Evolutionary conservation across 2,797 vertebrate genomes (phyloP).

Genomic region (Gadopsis marmoratus): DNA sequence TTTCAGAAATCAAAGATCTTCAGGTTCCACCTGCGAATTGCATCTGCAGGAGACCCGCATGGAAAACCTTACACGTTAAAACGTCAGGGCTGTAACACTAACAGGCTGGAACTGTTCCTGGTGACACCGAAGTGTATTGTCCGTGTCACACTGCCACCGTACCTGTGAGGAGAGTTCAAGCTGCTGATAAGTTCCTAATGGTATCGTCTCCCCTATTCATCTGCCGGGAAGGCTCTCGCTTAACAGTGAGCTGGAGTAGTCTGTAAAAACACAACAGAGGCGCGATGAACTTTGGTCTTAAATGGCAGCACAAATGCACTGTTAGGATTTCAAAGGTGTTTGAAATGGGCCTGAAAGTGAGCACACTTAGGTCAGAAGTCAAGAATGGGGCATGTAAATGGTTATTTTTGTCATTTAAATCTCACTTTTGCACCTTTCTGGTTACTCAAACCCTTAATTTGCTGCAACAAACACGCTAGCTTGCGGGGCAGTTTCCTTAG

Average conservation of each 20-base stretch:
- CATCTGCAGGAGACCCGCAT: slow-evolving; percentile 37
- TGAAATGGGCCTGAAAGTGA: background rate
- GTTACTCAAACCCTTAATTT: background rate
- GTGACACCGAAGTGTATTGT: slow-evolving; percentile 51
- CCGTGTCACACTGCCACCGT: slow-evolving; percentile 67
- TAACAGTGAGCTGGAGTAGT: slow-evolving; percentile 6
- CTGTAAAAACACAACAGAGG: slow-evolving; percentile 1
- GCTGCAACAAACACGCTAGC: background rate
- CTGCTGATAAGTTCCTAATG: slow-evolving; percentile 60
- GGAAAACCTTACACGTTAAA: slow-evolving; percentile 74
- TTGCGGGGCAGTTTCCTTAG: background rate
- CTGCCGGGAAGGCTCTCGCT: slow-evolving; percentile 32
- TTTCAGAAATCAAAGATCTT: slow-evolving; percentile 62
- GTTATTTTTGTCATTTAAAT: background rate
- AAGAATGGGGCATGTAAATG: background rate
- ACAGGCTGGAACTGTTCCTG: slow-evolving; percentile 66
- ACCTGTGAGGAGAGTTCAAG: slow-evolving; percentile 64
- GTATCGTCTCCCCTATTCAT: slow-evolving; percentile 48
- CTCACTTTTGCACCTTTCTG: background rate
- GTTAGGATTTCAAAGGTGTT: background rate
- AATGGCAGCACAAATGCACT: no score
- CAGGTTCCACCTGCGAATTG: slow-evolving; percentile 53
- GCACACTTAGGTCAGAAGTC: background rate
- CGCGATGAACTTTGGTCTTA: background rate
- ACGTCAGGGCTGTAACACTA: slow-evolving; percentile 71